Percentiles rank a stretch among this genome's conserved stretches.
These are phyloP conservation scores for Spheniscus mendiculus DNA, from an alignment of 2,113 vertebrate species.

Conservation along the genomic window DNA sequence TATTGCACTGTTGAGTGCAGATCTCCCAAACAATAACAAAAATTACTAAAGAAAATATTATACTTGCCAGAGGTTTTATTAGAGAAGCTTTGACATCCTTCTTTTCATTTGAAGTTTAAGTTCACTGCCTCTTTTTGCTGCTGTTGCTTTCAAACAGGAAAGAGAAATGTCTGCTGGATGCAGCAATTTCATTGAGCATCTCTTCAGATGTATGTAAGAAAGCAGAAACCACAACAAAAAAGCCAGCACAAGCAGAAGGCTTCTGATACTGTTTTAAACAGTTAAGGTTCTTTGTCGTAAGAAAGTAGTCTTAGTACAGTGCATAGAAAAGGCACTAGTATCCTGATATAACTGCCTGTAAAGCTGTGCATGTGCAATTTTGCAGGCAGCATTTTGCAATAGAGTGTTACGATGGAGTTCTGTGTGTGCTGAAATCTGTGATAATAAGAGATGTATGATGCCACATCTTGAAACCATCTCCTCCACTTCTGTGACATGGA, in stretches of 20 bases:
- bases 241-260: not conserved
- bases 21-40: not conserved
- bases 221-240: not conserved
- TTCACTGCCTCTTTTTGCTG: not conserved
- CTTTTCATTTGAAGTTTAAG: not conserved
- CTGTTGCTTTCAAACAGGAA: not conserved
- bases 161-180: not conserved
- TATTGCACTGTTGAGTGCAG: not conserved
- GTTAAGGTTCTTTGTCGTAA: not conserved
- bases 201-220: not conserved
- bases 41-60: not conserved
- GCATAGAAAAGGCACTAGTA: not conserved
- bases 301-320: not conserved
- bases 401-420: not conserved
- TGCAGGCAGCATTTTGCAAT: not conserved
- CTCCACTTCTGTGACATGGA: not conserved
- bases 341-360: not conserved
- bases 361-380: not conserved
- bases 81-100: not conserved
- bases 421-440: not conserved
- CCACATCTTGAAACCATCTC: conserved; percentile 5
- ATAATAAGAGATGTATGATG: not conserved
- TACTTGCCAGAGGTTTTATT: not conserved
- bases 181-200: not conserved
- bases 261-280: not conserved